A percentile compares a stretch with the other conserved stretches of the same genome.
phyloP scores from a whole-genome alignment of 2,888 invertebrate genomes.

The Teleiodes luculella region DNA sequence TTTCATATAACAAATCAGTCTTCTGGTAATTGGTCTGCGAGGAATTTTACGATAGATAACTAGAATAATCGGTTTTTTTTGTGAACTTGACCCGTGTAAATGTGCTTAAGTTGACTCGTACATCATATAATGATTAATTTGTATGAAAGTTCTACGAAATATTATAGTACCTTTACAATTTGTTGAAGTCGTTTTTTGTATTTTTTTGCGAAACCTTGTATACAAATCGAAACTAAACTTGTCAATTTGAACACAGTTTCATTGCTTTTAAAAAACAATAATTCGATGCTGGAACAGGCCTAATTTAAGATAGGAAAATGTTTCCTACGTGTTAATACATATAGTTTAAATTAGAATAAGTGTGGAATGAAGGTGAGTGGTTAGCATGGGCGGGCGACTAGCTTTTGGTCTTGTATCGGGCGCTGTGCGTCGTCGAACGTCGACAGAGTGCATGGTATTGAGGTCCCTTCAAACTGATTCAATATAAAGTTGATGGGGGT shows the following conservation, averaged over 20 bases:
- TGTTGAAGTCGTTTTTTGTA: too few relatives aligned
- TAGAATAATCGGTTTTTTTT: too few relatives aligned
- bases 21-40: too few relatives aligned
- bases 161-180: too few relatives aligned
- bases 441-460: slow-evolving; percentile 48
- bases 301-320: background rate
- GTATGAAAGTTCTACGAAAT: too few relatives aligned
- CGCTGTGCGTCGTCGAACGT: slow-evolving; percentile 45
- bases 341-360: slow-evolving; percentile 6
- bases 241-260: background rate
- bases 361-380: slow-evolving; percentile 47
- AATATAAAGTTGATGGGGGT: slow-evolving; percentile 35
- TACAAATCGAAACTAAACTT: background rate
- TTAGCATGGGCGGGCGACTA: slow-evolving; percentile 66
- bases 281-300: background rate
- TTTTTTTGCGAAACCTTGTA: too few relatives aligned
- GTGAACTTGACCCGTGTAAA: too few relatives aligned
- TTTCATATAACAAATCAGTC: too few relatives aligned
- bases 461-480: slow-evolving; percentile 45
- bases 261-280: background rate
- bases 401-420: slow-evolving; percentile 72
- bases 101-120: too few relatives aligned
- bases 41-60: too few relatives aligned
- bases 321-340: background rate
- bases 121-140: too few relatives aligned